Evolutionary conservation across 2,113 vertebrate genomes (phyloP).

Genomic region (Carassius carassius): DNA sequence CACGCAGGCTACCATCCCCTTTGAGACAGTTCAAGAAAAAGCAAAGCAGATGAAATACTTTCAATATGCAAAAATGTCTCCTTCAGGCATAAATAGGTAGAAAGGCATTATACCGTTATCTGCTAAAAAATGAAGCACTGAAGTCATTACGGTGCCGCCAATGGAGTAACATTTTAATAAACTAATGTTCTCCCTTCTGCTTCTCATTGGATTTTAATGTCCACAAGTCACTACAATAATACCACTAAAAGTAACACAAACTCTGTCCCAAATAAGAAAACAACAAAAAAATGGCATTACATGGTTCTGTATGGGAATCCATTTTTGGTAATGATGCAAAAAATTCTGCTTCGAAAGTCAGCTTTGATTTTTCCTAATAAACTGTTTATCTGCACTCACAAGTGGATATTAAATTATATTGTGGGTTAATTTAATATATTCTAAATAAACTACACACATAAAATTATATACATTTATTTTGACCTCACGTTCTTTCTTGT

Average conservation of each 20-base stretch:
- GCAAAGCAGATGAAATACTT: constrained; percentile 87
- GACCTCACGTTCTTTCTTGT: too few relatives aligned
- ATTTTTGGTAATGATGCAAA: constrained; percentile 16
- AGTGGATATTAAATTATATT: too few relatives aligned
- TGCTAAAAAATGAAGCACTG: constrained; percentile 71
- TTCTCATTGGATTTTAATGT: constrained; percentile 69
- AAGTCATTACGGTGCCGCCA: constrained; percentile 66
- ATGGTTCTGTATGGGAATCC: constrained; percentile 7
- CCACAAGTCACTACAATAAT: constrained; percentile 60
- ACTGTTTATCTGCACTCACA: too few relatives aligned
- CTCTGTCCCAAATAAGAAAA: constrained; percentile 43
- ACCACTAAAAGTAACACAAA: constrained; percentile 56
- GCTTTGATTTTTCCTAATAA: too few relatives aligned
- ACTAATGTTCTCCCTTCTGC: constrained; percentile 60
- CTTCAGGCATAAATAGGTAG: constrained; percentile 81
- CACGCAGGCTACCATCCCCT: constrained; percentile 64
- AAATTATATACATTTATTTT: too few relatives aligned
- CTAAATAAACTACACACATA: too few relatives aligned
- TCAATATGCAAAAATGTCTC: constrained; percentile 79
- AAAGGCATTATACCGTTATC: constrained; percentile 81
- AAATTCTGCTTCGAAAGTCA: too few relatives aligned
- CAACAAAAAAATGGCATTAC: constrained; percentile 65
- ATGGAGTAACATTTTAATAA: constrained; percentile 65
- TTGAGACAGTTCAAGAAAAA: constrained; percentile 68
- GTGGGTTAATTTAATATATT: too few relatives aligned